Evolutionary conservation across 2,113 vertebrate species (phyloP).

Genomic region (Oryzias curvinotus): DNA sequence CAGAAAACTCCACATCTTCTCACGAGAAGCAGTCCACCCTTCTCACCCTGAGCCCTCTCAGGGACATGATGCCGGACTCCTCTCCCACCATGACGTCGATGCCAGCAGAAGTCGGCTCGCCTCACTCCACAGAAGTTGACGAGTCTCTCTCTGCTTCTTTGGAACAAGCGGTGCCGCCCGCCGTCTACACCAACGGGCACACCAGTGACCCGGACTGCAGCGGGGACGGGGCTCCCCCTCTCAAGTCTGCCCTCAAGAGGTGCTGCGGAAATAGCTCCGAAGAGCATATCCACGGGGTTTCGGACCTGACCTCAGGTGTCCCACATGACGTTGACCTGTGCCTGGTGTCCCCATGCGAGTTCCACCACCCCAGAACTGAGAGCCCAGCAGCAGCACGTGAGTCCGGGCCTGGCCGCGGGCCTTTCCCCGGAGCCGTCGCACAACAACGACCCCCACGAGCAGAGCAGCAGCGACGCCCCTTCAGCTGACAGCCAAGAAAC

Average conservation of each 20-base stretch:
- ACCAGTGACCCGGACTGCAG: slow-evolving; percentile 60
- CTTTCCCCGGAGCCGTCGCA: slow-evolving; percentile 72
- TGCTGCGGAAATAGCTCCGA: slow-evolving; percentile 46
- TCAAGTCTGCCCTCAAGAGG: slow-evolving; percentile 68
- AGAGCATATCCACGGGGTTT: slow-evolving; percentile 38
- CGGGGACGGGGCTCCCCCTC: slow-evolving; percentile 60
- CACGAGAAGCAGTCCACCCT: slow-evolving; percentile 77
- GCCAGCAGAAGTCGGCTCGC: slow-evolving; percentile 86
- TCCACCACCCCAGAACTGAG: slow-evolving; percentile 84
- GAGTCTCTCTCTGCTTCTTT: slow-evolving; percentile 87
- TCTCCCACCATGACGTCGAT: slow-evolving; percentile 85
- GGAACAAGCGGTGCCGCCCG: slow-evolving; percentile 80
- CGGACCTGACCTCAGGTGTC: slow-evolving; percentile 51
- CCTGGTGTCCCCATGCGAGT: slow-evolving; percentile 92
- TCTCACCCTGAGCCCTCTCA: slow-evolving; percentile 75
- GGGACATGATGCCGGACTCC: slow-evolving; percentile 74
- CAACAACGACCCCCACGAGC: slow-evolving; percentile 80
- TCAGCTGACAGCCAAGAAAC: slow-evolving; percentile 75
- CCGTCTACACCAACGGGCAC: slow-evolving; percentile 52
- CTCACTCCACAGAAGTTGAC: slow-evolving; percentile 88
- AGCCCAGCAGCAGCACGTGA: slow-evolving; percentile 53
- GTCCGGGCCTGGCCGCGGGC: slow-evolving; percentile 32
- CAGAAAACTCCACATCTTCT: slow-evolving; percentile 65
- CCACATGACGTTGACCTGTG: slow-evolving; percentile 92
- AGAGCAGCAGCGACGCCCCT: slow-evolving; percentile 18